phyloP scores from a whole-genome alignment of 2,797 vertebrate genomes.

The Scomberomorus guttatus region DNA sequence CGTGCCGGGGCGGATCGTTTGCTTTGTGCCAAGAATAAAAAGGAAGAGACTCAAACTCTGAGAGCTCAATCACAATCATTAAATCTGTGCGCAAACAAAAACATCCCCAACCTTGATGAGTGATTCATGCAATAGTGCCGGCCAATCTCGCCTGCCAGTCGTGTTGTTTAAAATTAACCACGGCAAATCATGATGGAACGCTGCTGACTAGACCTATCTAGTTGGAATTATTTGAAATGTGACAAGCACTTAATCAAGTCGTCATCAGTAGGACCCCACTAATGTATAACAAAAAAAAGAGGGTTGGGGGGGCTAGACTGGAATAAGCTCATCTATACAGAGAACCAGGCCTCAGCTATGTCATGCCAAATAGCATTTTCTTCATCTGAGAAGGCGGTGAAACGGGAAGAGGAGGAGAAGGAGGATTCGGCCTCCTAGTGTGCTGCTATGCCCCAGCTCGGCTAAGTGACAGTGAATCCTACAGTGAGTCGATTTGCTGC shows the following conservation, averaged over 20 bases:
- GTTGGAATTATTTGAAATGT: slow-evolving; percentile 61
- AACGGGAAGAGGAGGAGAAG: slow-evolving; percentile 56
- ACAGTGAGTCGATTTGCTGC: slow-evolving; percentile 80
- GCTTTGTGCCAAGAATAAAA: slow-evolving; percentile 71
- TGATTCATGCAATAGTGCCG: slow-evolving; percentile 21
- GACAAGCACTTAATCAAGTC: slow-evolving; percentile 71
- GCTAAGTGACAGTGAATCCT: slow-evolving; percentile 80
- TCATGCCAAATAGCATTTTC: slow-evolving; percentile 61
- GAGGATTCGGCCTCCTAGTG: slow-evolving; percentile 69
- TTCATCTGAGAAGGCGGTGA: slow-evolving; percentile 68
- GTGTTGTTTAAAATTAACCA: slow-evolving; percentile 54
- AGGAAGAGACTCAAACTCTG: slow-evolving; percentile 45
- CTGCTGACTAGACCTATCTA: slow-evolving; percentile 40
- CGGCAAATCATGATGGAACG: slow-evolving; percentile 53
- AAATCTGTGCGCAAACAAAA: slow-evolving; percentile 67
- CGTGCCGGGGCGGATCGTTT: slow-evolving; percentile 69
- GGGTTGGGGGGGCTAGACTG: slow-evolving; percentile 26
- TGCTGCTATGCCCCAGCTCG: slow-evolving; percentile 66
- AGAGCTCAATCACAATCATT: slow-evolving; percentile 54
- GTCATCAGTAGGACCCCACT: slow-evolving; percentile 47
- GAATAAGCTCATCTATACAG: slow-evolving; percentile 46
- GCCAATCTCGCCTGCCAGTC: slow-evolving; percentile 33
- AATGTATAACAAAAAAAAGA: slow-evolving; percentile 43
- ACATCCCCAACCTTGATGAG: slow-evolving; percentile 58
- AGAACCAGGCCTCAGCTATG: slow-evolving; percentile 37